These are phyloP conservation scores for Cacatua alba DNA, from an alignment of 2,113 vertebrate genomes.

Conservation along the genomic window DNA sequence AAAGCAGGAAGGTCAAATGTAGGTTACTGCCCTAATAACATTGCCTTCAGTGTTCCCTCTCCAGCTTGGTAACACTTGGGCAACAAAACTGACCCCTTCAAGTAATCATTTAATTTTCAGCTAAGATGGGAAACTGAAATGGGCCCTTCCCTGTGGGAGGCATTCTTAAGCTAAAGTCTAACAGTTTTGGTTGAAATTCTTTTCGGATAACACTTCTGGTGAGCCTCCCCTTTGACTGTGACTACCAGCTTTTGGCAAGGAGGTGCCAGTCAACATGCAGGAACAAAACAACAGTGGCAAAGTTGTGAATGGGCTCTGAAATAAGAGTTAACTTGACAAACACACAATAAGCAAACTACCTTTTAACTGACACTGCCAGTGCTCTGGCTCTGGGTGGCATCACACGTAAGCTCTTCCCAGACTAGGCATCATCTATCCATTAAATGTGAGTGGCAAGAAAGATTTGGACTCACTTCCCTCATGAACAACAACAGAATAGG, in stretches of 20 bases:
- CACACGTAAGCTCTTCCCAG: not conserved
- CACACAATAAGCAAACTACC: not conserved
- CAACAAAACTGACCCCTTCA: not conserved
- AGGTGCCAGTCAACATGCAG: not conserved
- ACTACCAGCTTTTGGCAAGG: not conserved
- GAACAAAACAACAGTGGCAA: not conserved
- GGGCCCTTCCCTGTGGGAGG: not conserved
- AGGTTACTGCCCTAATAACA: not conserved
- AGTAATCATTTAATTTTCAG: not conserved
- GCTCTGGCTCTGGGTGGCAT: not conserved
- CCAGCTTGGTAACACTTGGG: not conserved
- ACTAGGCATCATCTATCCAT: not conserved
- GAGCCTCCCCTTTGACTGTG: not conserved
- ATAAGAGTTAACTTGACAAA: no score
- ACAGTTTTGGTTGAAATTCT: not conserved
- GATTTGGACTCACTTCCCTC: not conserved
- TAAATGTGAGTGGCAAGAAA: not conserved
- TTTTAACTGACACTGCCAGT: not conserved
- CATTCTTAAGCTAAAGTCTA: not conserved
- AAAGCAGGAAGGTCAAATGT: not conserved
- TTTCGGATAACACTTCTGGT: not conserved
- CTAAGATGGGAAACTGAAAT: not conserved
- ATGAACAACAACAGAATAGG: not conserved
- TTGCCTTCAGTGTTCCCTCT: not conserved
- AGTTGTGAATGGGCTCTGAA: not conserved